Conservation (phyloP, 2,797 vertebrate species). For the Microctenopoma steveboyesi region DNA sequence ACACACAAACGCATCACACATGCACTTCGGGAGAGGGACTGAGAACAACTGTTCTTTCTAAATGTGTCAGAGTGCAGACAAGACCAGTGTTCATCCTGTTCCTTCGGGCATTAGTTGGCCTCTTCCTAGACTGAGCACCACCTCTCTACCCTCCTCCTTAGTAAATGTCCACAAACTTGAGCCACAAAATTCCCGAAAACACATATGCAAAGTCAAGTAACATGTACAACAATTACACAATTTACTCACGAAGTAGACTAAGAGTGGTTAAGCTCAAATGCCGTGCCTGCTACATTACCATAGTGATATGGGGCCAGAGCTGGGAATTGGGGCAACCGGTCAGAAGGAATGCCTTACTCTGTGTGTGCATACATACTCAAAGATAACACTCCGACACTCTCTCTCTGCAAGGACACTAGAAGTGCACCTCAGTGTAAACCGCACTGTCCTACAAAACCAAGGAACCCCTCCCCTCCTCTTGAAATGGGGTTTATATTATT, state of each 20-base stretch:
- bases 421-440: conserved; percentile 44
- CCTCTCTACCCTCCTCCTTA: conserved; percentile 22
- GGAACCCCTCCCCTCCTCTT: conserved; percentile 68
- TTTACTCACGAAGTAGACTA: conserved; percentile 9
- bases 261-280: conserved; percentile 33
- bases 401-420: conserved; percentile 51
- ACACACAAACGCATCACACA: neutral
- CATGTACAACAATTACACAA: conserved; percentile 1
- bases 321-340: conserved; percentile 44
- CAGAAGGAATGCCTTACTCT: conserved; percentile 50
- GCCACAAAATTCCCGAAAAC: neutral
- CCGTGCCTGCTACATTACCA: conserved; percentile 40
- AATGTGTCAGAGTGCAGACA: conserved; percentile 59
- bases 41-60: conserved; percentile 81
- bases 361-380: conserved; percentile 47
- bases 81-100: conserved; percentile 45
- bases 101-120: conserved; percentile 20
- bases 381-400: conserved; percentile 32
- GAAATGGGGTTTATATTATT: conserved; percentile 73
- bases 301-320: conserved; percentile 51
- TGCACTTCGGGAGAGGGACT: conserved; percentile 40
- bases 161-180: conserved; percentile 21
- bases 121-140: conserved; percentile 39
- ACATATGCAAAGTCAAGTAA: neutral
- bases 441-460: conserved; percentile 58